Conservation (phyloP, 30 jellyfish, hydroid and myxozoan species). For the Cassiopea xamachana region DNA sequence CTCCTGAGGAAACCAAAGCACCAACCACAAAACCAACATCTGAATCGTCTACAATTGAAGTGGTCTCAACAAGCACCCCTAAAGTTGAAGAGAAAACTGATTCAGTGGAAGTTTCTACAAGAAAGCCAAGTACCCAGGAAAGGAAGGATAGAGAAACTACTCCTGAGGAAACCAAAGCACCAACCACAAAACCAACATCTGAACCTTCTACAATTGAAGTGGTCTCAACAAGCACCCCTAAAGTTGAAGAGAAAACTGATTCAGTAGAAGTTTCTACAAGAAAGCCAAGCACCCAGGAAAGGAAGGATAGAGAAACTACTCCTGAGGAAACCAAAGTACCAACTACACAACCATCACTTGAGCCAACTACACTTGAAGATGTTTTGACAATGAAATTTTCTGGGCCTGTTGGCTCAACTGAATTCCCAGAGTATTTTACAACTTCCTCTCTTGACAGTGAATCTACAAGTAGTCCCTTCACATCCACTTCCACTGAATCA, state of each 20-base stretch:
- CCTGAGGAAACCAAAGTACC: conserved; percentile 6
- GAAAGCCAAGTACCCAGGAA: not conserved
- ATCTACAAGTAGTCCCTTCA: not conserved
- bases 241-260: not conserved
- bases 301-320: not conserved
- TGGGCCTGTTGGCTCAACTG: not conserved
- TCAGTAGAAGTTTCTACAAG: not conserved
- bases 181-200: not conserved
- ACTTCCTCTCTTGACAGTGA: not conserved
- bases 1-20: not conserved
- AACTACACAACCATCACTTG: conserved; percentile 6
- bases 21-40: not conserved
- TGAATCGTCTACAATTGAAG: not conserved
- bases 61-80: not conserved
- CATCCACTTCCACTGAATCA: not conserved
- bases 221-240: not conserved
- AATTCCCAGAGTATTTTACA: conserved; percentile 32
- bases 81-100: not conserved
- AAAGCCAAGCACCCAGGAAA: not conserved
- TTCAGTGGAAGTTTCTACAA: not conserved
- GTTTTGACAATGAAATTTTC: too few relatives aligned
- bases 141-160: not conserved
- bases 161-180: not conserved
- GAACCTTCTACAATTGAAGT: conserved; percentile 1
- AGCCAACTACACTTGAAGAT: conserved; percentile 15